phyloP scores from a whole-genome alignment of 2,888 invertebrate species.

The Orchesella flavescens region DNA sequence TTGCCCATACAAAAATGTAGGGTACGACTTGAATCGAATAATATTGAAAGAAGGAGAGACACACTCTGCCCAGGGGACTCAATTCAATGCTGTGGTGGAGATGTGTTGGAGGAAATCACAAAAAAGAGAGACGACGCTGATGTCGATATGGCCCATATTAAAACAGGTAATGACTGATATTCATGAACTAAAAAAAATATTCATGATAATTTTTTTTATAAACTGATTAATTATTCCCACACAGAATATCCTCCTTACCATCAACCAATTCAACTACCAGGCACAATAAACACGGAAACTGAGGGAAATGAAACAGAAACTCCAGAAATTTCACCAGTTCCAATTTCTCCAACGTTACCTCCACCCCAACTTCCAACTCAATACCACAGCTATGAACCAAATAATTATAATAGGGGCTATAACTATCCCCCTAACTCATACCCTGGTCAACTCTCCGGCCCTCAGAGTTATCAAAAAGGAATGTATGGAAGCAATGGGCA shows the following conservation, averaged over 20 bases:
- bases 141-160: background rate
- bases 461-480: conserved; percentile 29
- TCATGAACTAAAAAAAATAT: background rate
- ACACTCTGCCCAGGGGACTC: conserved; percentile 64
- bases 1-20: conserved; percentile 55
- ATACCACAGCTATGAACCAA: conserved; percentile 63
- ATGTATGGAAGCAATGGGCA: conserved; percentile 30
- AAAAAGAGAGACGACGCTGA: conserved; percentile 38
- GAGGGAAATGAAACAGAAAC: conserved; percentile 6
- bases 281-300: conserved; percentile 37
- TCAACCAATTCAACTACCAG: conserved; percentile 65
- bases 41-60: conserved; percentile 58
- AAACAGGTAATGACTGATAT: conserved; percentile 5
- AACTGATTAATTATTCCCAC: background rate
- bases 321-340: background rate
- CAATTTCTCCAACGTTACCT: conserved; percentile 26
- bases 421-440: conserved; percentile 28
- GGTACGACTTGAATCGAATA: background rate
- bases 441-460: conserved; percentile 23
- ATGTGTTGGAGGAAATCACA: conserved; percentile 39
- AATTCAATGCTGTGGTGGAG: conserved; percentile 67
- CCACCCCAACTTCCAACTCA: conserved; percentile 64
- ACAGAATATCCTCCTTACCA: conserved; percentile 33
- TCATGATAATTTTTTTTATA: background rate
- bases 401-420: conserved; percentile 54